Percentiles rank a stretch among this genome's conserved stretches.
Conservation (phyloP, 2,113 vertebrate genomes). For the Dasyurus viverrinus region DNA sequence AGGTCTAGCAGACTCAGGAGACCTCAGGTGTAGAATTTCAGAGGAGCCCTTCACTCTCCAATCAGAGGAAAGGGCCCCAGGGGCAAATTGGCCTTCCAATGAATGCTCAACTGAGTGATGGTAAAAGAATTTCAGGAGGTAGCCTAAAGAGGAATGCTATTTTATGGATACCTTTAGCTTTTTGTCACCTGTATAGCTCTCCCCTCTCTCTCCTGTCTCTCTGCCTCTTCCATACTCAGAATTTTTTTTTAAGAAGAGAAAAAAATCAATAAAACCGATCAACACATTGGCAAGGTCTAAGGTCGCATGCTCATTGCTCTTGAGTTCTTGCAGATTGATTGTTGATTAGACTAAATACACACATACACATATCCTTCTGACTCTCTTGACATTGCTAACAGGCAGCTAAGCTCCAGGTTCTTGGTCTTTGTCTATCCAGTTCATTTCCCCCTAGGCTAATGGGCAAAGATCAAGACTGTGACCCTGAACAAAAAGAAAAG, state of each 20-base stretch:
- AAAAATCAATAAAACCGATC: neutral
- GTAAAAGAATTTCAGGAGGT: neutral
- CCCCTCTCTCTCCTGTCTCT: neutral
- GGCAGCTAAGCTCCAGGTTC: neutral
- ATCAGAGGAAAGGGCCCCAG: neutral
- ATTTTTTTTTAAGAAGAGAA: neutral
- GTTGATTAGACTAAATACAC: neutral
- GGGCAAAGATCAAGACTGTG: neutral
- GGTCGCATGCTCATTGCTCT: neutral
- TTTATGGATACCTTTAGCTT: neutral
- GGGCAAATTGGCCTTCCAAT: neutral
- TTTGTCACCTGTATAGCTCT: neutral
- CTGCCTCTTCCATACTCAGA: neutral
- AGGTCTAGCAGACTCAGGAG: neutral
- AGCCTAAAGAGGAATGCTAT: neutral
- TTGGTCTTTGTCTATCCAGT: neutral
- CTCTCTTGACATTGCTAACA: neutral
- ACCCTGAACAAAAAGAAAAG: neutral
- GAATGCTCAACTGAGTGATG: neutral
- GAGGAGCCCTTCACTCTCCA: neutral
- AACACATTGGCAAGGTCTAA: neutral
- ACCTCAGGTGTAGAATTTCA: neutral
- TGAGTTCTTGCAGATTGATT: neutral
- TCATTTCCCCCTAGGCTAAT: neutral
- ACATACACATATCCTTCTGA: neutral